phyloP scores from a whole-genome alignment of 2,888 invertebrate species.

The Synanthedon tipuliformis region DNA sequence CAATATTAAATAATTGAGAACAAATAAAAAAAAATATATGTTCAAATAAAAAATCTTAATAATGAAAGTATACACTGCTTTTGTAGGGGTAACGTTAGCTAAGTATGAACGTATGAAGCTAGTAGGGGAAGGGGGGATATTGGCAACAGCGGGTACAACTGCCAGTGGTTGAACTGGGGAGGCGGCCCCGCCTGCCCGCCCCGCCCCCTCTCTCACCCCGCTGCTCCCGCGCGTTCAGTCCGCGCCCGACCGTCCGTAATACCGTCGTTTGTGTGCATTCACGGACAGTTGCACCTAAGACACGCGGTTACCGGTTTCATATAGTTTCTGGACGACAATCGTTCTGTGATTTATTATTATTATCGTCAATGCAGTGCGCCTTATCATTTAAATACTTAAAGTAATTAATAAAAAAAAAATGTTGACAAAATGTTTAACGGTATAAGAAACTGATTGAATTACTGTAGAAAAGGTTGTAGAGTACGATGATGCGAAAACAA shows the following conservation, averaged over 20 bases:
- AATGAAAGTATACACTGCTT: neutral
- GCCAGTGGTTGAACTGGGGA: slow-evolving; percentile 44
- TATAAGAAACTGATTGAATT: neutral
- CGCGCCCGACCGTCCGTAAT: slow-evolving; percentile 50
- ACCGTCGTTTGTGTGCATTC: slow-evolving; percentile 19
- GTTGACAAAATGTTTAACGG: neutral
- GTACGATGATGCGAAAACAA: slow-evolving; percentile 12
- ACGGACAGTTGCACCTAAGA: slow-evolving; percentile 5
- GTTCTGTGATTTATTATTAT: neutral
- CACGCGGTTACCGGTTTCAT: slow-evolving; percentile 14
- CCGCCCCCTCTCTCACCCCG: slow-evolving; percentile 18
- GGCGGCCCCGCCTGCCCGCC: slow-evolving; percentile 22
- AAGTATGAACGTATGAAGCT: slow-evolving; percentile 13
- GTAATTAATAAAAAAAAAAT: neutral
- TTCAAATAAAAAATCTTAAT: neutral
- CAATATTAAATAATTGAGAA: too few relatives aligned
- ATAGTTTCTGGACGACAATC: neutral
- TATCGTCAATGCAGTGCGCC: neutral
- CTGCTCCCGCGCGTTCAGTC: slow-evolving; percentile 48
- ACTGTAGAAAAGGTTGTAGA: neutral
- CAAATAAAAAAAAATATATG: neutral
- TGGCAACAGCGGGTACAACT: slow-evolving; percentile 54
- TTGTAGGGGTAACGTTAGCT: neutral
- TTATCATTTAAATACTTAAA: neutral
- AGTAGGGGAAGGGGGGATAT: slow-evolving; percentile 24